Evolutionary conservation across 2,113 vertebrate species (phyloP), one percentile per base, ranked within the genome.

Genomic region (Oriolus oriolus): DNA sequence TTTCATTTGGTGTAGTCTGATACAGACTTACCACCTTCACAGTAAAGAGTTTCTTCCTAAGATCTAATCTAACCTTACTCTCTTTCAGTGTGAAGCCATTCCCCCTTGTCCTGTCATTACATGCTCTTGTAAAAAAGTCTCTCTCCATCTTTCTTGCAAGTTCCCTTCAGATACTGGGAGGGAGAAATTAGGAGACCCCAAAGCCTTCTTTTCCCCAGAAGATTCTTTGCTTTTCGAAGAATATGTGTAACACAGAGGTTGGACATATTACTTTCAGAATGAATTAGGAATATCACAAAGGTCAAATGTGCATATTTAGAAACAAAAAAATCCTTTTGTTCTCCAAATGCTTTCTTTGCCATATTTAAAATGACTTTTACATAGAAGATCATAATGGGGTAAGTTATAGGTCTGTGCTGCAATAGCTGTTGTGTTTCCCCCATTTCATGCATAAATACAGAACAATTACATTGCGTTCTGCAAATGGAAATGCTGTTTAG

Each of bases 391-490:
- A n/a, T 33, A 35, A 26, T 39, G 22, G 9, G 6, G 5, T 44
- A 82, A 60, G 18, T 65, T 89, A 52, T 11, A 52, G 11, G 4
- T 21, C 57, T 61, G 7, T 79, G 23, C 61, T 79, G 22, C 31
- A 53, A 47, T 27, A 88, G 50, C 26, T 79, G 30, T 78, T 54
- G 9, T 42, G 24, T 60, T 84, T 75, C 16, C 27, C 30, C 10
- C 9, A 13, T 71, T 90, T 63, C 9, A 21, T 19, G 30, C 14
- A 60, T 26, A 87, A 81, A 80, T 39, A 23, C 6, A 33, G 54
- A 61, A 7, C 13, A 31, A 24, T 53, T 44, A 11, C 0, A 0
- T n/a, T 77, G 9, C n/a, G 49, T 39, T 94, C 19, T 66, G 17
- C 35, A 39, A 21, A 53, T 14, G 21, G 12, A 78, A 95, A 59